These are phyloP conservation scores for Euzophera pinguis DNA, from an alignment of 2,888 invertebrate species.

Conservation along the genomic window DNA sequence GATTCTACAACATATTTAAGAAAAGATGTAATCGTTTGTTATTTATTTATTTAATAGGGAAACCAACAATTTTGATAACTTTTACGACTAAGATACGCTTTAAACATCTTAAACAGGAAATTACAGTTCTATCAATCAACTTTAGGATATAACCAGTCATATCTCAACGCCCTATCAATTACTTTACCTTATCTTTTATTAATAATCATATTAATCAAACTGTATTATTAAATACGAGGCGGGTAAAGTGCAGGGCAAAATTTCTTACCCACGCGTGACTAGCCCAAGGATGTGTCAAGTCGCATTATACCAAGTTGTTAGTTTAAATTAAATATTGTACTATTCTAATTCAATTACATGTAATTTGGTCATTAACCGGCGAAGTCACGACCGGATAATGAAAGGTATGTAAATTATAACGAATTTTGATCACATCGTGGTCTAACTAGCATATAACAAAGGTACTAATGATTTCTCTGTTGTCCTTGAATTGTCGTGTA, in stretches of 20 bases:
- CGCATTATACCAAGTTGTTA: constrained; percentile 44
- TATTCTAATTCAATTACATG: constrained; percentile 70
- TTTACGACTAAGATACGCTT: too few relatives aligned
- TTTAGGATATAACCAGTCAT: not conserved
- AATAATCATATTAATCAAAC: constrained; percentile 2
- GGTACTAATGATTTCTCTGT: constrained; percentile 7
- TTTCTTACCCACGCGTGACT: constrained; percentile 24
- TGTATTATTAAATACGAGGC: too few relatives aligned
- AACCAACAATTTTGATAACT: too few relatives aligned
- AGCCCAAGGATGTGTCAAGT: constrained; percentile 29
- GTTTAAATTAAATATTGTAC: constrained; percentile 48
- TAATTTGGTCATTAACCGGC: constrained; percentile 57
- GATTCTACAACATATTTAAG: too few relatives aligned
- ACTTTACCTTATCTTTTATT: not conserved
- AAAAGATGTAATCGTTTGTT: too few relatives aligned
- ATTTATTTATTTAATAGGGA: too few relatives aligned
- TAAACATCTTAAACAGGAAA: too few relatives aligned
- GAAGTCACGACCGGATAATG: constrained; percentile 59
- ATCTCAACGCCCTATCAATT: not conserved
- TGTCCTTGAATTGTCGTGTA: constrained; percentile 15
- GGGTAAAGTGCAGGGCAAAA: constrained; percentile 7
- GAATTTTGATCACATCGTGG: constrained; percentile 25
- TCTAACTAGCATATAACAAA: not conserved
- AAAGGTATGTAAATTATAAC: constrained; percentile 53
- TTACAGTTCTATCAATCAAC: too few relatives aligned